These are phyloP conservation scores for Sebastolobus altivelis DNA, from an alignment of 2,797 vertebrate genomes.

Conservation along the genomic window DNA sequence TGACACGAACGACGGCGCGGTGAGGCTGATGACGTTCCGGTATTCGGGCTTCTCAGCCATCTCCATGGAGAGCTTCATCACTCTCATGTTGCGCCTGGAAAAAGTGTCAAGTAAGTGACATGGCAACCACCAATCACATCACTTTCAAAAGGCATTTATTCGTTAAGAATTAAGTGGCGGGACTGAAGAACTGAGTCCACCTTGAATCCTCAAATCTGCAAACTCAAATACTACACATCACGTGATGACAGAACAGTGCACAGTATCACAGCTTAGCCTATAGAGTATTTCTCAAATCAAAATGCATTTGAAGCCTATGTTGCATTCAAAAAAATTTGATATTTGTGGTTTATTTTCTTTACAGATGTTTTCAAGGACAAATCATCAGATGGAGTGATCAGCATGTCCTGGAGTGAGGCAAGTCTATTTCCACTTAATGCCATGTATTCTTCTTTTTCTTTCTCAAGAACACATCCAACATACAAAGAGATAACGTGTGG, in stretches of 20 bases:
- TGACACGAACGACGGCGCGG: rapidly evolving
- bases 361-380: constrained; percentile 38
- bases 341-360: constrained; percentile 17
- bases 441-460: neutral
- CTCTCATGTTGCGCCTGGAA: constrained; percentile 61
- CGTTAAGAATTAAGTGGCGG: neutral
- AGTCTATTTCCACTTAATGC: constrained; percentile 11
- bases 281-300: neutral
- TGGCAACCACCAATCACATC: neutral
- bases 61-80: constrained; percentile 50
- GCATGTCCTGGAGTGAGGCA: constrained; percentile 36
- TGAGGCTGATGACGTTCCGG: constrained; percentile 19
- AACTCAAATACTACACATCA: neutral
- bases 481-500: neutral
- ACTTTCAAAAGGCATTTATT: neutral
- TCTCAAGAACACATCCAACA: neutral
- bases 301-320: neutral
- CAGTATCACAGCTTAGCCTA: neutral
- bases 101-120: constrained; percentile 36
- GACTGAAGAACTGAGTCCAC: neutral
- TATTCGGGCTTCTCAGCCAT: constrained; percentile 20
- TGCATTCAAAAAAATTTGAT: neutral
- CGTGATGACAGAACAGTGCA: neutral
- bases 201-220: neutral
- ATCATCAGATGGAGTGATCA: constrained; percentile 30